Evolutionary conservation across 92 coral and sea anemone species (phyloP), one percentile per base, ranked within the genome.

Genomic region (Porites divaricata): DNA sequence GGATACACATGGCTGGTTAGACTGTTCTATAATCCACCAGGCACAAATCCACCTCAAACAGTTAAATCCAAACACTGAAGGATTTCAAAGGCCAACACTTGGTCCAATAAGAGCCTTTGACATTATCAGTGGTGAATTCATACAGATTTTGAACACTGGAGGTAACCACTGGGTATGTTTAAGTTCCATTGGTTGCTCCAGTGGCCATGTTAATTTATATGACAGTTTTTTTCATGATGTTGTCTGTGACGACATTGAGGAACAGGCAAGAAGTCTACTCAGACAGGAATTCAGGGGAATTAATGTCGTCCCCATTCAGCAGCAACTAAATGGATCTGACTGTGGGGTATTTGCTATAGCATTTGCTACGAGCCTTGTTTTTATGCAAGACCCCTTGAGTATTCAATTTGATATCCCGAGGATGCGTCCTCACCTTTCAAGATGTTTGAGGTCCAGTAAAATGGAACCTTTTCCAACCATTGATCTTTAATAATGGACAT

Each of bases 11-110:
- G 93, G 93, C 50, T 93, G 93, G 93, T 72, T 90, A 57, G 93
- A 90, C 77, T 80, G 93, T 74, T 9, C 83, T 8, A 87, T 81
- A 61, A 84, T 93, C 56, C 92, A 93, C 35, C 81, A 84, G 59
- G 93, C 96, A 78, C 90, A 93, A 63, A 58, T 86, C 21, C 85
- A 63, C 51, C 58, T 87, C 59, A 86, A 81, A 77, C 74, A 86
- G 64, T 51, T 83, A 14, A 90, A 90, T 80, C 91, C 91, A 59
- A 41, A 72, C 77, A 79, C 89, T 79, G 89, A 89, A 71, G 93
- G 93, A 16, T 87, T 92, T 83, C 91, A 89, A 80, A 69, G 93
- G 76, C 85, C 95, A 83, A 92, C 88, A 28, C 35, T 28, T 28
- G 35, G 35, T 28, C 35, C 35, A 28, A 28, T 28, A 28, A 28